These are phyloP conservation scores for Nomada goodeniana DNA, from an alignment of 2,888 invertebrate genomes.

Conservation along the genomic window DNA sequence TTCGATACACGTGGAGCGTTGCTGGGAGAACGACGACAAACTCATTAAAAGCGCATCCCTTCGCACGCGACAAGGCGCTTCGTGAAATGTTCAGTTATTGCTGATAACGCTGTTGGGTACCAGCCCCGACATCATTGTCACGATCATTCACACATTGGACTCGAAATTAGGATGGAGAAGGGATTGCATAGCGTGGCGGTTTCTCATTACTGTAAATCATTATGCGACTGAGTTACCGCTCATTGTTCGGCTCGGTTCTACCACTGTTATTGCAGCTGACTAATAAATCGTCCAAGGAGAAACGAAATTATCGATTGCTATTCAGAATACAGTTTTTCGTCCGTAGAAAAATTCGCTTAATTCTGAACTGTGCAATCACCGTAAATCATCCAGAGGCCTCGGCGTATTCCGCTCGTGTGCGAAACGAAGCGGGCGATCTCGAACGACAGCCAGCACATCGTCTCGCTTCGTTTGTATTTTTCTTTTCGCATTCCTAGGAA, in stretches of 20 bases:
- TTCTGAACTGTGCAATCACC: background rate
- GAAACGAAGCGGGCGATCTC: background rate
- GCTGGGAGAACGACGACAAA: slow-evolving; percentile 32
- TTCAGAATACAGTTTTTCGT: slow-evolving; percentile 6
- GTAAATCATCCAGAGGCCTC: background rate
- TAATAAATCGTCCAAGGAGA: slow-evolving; percentile 73
- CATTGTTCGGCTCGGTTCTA: slow-evolving; percentile 74
- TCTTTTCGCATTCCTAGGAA: slow-evolving; percentile 34
- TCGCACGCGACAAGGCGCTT: background rate
- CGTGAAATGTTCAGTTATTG: background rate
- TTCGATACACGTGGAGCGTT: slow-evolving; percentile 16
- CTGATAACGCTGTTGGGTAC: slow-evolving; percentile 25
- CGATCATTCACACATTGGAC: slow-evolving; percentile 22
- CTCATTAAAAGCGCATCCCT: background rate
- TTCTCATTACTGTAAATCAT: slow-evolving; percentile 82
- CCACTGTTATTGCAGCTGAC: slow-evolving; percentile 74
- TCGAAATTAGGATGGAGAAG: slow-evolving; percentile 35
- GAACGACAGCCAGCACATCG: background rate
- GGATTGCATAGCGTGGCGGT: slow-evolving; percentile 29
- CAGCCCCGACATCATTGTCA: background rate
- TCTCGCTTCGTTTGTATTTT: slow-evolving; percentile 20
- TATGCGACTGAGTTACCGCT: slow-evolving; percentile 78
- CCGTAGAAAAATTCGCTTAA: background rate
- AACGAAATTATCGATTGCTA: slow-evolving; percentile 35
- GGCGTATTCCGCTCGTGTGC: background rate